Evolutionary conservation across 2,888 invertebrate genomes (phyloP).

Genomic region (Lepidocyrtoides sp.): DNA sequence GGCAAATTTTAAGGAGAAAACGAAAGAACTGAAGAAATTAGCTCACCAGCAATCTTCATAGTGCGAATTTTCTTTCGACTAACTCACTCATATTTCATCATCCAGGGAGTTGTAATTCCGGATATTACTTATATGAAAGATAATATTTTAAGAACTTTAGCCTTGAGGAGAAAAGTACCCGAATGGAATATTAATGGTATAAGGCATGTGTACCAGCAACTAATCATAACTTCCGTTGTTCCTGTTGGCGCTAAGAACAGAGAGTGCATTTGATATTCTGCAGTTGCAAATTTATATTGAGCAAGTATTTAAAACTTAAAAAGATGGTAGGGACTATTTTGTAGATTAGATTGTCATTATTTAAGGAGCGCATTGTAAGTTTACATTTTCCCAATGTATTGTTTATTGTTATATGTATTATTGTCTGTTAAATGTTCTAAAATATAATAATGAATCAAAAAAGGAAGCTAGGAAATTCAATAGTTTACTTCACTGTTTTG

Average conservation of each 20-base stretch:
- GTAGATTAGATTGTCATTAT: too few species aligned
- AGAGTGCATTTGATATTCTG: too few species aligned
- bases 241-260: too few species aligned
- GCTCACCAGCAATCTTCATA: neutral
- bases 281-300: too few species aligned
- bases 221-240: too few species aligned
- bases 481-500: neutral
- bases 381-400: too few species aligned
- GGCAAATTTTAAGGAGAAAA: neutral
- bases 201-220: neutral
- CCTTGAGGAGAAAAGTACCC: neutral
- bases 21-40: neutral
- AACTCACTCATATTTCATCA: constrained; percentile 3
- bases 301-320: too few species aligned
- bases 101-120: constrained; percentile 19
- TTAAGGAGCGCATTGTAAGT: too few species aligned
- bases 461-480: constrained; percentile 26
- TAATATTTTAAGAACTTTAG: constrained; percentile 10
- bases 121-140: constrained; percentile 33
- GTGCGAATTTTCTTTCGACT: neutral
- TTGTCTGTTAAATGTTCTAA: too few species aligned
- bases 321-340: too few species aligned
- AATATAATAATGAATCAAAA: too few species aligned
- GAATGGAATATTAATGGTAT: constrained; percentile 28
- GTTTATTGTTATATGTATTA: too few species aligned